These are phyloP conservation scores for Pempheris klunzingeri DNA, from an alignment of 2,797 vertebrate species.

Conservation along the genomic window DNA sequence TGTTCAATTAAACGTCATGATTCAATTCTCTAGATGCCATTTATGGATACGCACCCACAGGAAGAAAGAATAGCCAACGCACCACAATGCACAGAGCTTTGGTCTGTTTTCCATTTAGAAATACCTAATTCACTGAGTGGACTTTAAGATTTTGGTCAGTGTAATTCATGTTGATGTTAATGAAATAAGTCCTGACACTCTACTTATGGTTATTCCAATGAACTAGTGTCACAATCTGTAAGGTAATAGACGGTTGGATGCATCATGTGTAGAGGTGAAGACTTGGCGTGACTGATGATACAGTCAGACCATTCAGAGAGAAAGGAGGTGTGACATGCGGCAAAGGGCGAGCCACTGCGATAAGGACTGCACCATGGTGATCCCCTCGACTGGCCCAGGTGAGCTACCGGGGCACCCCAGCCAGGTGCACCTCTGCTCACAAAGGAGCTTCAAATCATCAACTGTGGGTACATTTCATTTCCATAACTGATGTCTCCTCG, in stretches of 20 bases:
- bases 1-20: constrained; percentile 2
- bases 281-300: no score
- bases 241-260: neutral
- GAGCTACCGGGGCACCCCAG: no score
- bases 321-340: no score
- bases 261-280: no score
- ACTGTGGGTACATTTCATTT: no score
- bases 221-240: neutral
- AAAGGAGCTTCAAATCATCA: no score
- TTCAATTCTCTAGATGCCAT: neutral
- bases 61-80: neutral
- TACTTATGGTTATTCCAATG: neutral
- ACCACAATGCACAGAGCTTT: neutral
- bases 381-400: no score
- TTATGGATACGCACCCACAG: neutral
- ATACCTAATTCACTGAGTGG: neutral
- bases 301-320: no score
- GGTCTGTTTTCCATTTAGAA: neutral
- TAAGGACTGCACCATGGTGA: no score
- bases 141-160: neutral
- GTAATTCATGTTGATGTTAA: neutral
- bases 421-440: no score
- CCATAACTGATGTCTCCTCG: no score
- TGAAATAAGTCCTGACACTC: neutral
- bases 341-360: no score